Conservation (phyloP, 2,888 invertebrate genomes). For the Tetranychus piercei region DNA sequence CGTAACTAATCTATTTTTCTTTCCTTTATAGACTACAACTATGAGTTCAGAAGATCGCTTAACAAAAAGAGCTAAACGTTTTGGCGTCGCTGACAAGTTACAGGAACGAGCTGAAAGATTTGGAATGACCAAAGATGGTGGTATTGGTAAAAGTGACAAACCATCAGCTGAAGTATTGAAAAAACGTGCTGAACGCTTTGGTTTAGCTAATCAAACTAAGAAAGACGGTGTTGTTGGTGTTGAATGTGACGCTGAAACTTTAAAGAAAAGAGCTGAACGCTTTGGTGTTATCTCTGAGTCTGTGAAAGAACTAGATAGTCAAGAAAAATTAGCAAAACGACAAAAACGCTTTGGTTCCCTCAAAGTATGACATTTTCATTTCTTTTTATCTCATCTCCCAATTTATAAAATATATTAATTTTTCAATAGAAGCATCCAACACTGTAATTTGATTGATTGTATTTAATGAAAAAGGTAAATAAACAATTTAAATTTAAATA, state of each 20-base stretch:
- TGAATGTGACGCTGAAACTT: background rate
- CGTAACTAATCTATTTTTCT: no score
- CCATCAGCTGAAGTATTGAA: conserved; percentile 1
- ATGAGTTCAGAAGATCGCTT: no score
- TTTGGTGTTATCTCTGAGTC: background rate
- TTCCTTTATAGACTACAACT: no score
- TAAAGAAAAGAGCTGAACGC: conserved; percentile 7
- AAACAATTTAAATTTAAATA: background rate
- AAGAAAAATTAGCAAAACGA: conserved; percentile 3
- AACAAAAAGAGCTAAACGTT: no score
- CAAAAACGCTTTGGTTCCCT: conserved; percentile 6
- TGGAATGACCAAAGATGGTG: no score
- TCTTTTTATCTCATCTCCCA: background rate
- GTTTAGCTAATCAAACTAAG: background rate
- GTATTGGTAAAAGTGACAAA: background rate
- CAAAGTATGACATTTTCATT: background rate
- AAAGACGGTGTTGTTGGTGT: background rate
- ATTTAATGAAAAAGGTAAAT: background rate
- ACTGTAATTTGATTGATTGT: background rate
- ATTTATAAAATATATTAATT: background rate
- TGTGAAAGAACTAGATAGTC: background rate
- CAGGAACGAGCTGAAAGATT: no score
- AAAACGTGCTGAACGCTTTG: conserved; percentile 3
- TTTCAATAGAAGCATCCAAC: no score
- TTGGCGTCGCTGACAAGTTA: no score